Conservation (phyloP, 2,888 invertebrate genomes). For the Dermolepida albohirtum region DNA sequence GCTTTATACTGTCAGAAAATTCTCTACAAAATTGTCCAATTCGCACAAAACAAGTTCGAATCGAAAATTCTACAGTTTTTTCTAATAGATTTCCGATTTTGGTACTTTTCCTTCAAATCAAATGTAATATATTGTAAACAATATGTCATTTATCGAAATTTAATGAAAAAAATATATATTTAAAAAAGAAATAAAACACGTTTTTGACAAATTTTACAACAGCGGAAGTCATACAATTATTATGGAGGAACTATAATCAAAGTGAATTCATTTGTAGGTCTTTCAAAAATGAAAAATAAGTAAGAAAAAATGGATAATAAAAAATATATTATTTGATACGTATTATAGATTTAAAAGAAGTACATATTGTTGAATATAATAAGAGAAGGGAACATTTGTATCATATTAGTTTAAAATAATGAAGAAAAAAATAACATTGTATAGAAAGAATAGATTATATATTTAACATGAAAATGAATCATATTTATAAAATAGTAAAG, state of each 20-base stretch:
- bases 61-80: no score
- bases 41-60: no score
- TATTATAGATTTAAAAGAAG: slow-evolving; percentile 50
- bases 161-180: not conserved
- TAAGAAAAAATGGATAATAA: slow-evolving; percentile 44
- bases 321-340: slow-evolving; percentile 58
- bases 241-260: slow-evolving; percentile 42
- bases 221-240: not conserved
- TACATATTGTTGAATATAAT: slow-evolving; percentile 62
- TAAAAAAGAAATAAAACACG: not conserved
- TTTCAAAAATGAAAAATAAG: slow-evolving; percentile 50
- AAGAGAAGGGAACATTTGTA: slow-evolving; percentile 64
- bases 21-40: no score
- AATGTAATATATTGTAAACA: slow-evolving; percentile 25
- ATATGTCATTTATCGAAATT: not conserved
- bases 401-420: slow-evolving; percentile 54
- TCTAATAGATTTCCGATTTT: no score
- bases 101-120: no score
- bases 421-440: slow-evolving; percentile 59
- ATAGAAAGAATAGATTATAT: slow-evolving; percentile 63
- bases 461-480: slow-evolving; percentile 62
- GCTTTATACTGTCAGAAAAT: no score
- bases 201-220: not conserved
- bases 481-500: slow-evolving; percentile 63
- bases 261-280: slow-evolving; percentile 48